Percentiles rank a stretch among this genome's conserved stretches.
Evolutionary conservation across 2,113 vertebrate species (phyloP).

Genomic region (Myotis davidii): DNA sequence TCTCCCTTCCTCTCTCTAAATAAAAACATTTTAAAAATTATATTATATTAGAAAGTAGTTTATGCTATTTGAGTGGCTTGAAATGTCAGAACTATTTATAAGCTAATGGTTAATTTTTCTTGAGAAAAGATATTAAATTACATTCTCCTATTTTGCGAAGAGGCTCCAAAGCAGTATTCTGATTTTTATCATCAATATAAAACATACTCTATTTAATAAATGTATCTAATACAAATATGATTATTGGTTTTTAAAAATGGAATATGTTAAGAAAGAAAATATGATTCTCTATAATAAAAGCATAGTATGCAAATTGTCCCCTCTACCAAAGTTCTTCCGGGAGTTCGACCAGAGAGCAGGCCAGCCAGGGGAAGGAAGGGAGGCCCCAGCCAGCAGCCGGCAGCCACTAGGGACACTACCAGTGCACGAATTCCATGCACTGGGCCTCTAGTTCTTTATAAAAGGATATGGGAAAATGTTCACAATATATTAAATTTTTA

Average conservation of each 20-base stretch:
- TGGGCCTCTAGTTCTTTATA: neutral
- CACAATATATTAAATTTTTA: neutral
- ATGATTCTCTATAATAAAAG: neutral
- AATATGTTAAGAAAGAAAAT: neutral
- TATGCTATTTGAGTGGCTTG: conserved; percentile 20
- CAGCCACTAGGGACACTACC: too few relatives aligned
- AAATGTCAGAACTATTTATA: conserved; percentile 7
- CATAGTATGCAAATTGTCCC: too few relatives aligned
- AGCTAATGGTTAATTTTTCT: conserved; percentile 22
- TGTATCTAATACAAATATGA: neutral
- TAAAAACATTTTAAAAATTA: neutral
- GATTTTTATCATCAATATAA: conserved; percentile 13
- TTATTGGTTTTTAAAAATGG: neutral
- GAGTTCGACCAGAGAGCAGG: too few relatives aligned
- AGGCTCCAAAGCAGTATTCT: neutral
- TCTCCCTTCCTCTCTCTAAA: too few relatives aligned
- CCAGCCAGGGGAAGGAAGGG: too few relatives aligned
- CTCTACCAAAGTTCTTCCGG: too few relatives aligned
- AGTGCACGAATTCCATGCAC: too few relatives aligned
- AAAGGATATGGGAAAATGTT: conserved; percentile 6
- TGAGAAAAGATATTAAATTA: neutral
- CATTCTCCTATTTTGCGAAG: neutral
- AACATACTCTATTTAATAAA: conserved; percentile 18
- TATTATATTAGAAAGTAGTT: conserved; percentile 25
- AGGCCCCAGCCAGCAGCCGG: too few relatives aligned